Base-by-base conservation (phyloP, 2,113 vertebrate species). In the Menidia beryllina region DNA sequence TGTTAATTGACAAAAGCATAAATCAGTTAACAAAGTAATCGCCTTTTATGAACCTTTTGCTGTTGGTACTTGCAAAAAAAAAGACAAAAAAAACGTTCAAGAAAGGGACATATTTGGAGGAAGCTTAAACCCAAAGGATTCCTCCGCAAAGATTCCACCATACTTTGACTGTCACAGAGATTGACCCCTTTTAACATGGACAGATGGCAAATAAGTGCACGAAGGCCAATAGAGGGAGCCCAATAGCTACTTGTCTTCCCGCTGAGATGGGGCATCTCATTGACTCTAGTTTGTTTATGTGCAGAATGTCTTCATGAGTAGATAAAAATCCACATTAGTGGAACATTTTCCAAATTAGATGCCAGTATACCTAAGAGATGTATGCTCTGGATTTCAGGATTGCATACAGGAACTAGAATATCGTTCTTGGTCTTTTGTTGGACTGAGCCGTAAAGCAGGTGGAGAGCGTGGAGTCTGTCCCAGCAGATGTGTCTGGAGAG, bases 181-280 rank as follows among this genome's bases (percentile, higher is more conserved):
- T 7, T 47, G 54, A 6, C 69, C 25, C 43, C 59, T 43, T 64
- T 72, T 27, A 68, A 74, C 62, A 67, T 74, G 65, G 59, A 63
- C 73, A 65, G 4, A 56, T 67, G 79, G 69, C 69, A 82, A 65
- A 83, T 53, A 7, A 25, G 45, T 81, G 64, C 27, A 19, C 59
- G 1, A 21, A 76, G 71, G 78, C 91, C 92, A 90, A 91, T 34
- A 91, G 92, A 93, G 91, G 91, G 89, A 83, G 89, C 91, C 85
- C 89, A 86, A 86, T 86, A 86, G 88, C 89, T 82, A 53, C 77
- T 59, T 79, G 82, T 78, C 64, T 64, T 71, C n/a, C 13, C 61
- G 59, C 58, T 45, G 61, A 77, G 55, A 60, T 9, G 20, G 30
- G 36, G 14, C 54, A 39, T 53, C 1, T 24, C 25, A 39, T 25